Conservation (phyloP, 1,140 invertebrate species). For the Saccostrea cuccullata region DNA sequence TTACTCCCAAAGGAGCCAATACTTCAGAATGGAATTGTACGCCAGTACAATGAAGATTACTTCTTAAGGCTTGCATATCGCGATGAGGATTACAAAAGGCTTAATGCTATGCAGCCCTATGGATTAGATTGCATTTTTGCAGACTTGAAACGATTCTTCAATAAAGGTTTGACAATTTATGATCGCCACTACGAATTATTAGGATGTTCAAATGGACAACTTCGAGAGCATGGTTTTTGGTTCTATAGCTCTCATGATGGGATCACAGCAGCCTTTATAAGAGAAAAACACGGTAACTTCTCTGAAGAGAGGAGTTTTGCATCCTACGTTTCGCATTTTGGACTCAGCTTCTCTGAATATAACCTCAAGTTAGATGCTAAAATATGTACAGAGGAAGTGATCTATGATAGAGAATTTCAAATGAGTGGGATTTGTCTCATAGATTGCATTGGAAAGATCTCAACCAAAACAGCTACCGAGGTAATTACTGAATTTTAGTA, state of each 20-base stretch:
- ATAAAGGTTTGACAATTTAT: conserved; percentile 18
- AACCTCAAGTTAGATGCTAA: conserved; percentile 11
- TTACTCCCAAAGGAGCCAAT: conserved; percentile 34
- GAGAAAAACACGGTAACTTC: conserved; percentile 2
- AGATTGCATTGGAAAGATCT: conserved; percentile 44
- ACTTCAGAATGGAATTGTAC: conserved; percentile 38
- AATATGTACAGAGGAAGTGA: background rate
- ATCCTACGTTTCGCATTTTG: conserved; percentile 40
- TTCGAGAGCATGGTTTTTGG: conserved; percentile 45
- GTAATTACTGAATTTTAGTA: background rate
- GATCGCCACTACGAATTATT: conserved; percentile 27
- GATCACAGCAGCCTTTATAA: conserved; percentile 13
- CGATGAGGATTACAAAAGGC: conserved; percentile 44
- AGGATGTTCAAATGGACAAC: conserved; percentile 41
- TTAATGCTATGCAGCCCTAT: background rate
- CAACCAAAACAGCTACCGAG: background rate
- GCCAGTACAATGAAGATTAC: conserved; percentile 37
- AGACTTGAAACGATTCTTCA: background rate
- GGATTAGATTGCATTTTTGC: background rate
- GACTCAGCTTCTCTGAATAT: conserved; percentile 43
- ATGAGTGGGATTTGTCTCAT: conserved; percentile 6
- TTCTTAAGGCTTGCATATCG: conserved; percentile 41
- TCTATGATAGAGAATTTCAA: background rate
- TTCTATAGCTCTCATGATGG: conserved; percentile 38
- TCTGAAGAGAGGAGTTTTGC: conserved; percentile 37